Conservation (phyloP, 2,888 invertebrate species). For the Syritta pipiens region DNA sequence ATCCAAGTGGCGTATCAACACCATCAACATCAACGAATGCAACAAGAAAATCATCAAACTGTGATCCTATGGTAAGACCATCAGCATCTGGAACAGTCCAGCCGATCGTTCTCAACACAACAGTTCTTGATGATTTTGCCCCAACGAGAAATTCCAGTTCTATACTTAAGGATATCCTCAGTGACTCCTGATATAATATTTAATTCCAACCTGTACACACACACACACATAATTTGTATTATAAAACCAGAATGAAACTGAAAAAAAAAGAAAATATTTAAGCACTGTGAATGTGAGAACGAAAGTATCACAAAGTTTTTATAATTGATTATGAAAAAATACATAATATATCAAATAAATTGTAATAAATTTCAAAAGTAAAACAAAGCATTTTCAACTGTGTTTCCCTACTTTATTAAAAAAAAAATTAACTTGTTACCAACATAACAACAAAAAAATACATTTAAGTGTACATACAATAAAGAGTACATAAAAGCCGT, state of each 20-base stretch:
- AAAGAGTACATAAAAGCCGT: not conserved
- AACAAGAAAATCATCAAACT: slow-evolving; percentile 52
- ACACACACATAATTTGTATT: slow-evolving; percentile 28
- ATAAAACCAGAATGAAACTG: no score
- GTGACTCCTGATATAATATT: slow-evolving; percentile 76
- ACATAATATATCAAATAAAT: slow-evolving; percentile 31
- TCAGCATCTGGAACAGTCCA: slow-evolving; percentile 69
- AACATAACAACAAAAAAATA: not conserved
- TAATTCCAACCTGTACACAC: slow-evolving; percentile 42
- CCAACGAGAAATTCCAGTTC: slow-evolving; percentile 79
- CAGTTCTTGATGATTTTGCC: slow-evolving; percentile 75
- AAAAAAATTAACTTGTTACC: not conserved
- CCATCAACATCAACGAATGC: slow-evolving; percentile 14
- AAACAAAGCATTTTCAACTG: not conserved
- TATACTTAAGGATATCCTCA: slow-evolving; percentile 79
- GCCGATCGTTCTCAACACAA: slow-evolving; percentile 75
- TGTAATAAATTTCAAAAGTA: slow-evolving; percentile 23
- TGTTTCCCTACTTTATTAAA: slow-evolving; percentile 1
- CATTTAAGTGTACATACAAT: not conserved
- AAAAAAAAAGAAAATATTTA: slow-evolving; percentile 34
- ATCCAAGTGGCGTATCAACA: slow-evolving; percentile 29
- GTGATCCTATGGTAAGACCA: slow-evolving; percentile 48
- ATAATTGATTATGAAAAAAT: slow-evolving; percentile 52
- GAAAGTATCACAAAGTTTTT: slow-evolving; percentile 42
- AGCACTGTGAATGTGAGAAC: slow-evolving; percentile 47